Conservation (phyloP, 2,113 vertebrate species). For the Oreocharis arfaki region DNA sequence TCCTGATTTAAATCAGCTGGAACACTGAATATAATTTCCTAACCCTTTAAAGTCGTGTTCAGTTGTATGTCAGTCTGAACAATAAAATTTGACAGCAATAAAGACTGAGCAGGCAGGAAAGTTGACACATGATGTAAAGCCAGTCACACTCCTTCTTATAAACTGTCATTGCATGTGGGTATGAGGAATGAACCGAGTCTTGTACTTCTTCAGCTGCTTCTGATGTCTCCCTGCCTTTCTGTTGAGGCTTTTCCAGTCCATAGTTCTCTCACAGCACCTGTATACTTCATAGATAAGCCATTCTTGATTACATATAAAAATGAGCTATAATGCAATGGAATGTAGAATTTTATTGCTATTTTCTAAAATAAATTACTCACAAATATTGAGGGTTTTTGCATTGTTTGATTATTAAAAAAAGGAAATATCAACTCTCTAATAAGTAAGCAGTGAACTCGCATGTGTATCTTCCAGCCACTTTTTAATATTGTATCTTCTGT, state of each 20-base stretch:
- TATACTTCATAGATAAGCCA: neutral
- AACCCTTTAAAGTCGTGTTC: neutral
- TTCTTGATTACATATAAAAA: neutral
- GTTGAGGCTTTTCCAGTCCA: neutral
- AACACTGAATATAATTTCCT: neutral
- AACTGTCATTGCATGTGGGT: neutral
- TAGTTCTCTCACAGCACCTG: neutral
- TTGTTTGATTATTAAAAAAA: neutral
- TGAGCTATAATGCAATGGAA: neutral
- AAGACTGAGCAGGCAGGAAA: neutral
- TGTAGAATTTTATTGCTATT: neutral
- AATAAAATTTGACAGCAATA: conserved; percentile 16
- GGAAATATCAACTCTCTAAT: neutral
- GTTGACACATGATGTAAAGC: neutral
- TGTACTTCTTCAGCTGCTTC: neutral
- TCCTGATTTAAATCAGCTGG: neutral
- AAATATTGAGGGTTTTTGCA: neutral
- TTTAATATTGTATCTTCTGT: neutral
- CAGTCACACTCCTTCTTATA: neutral
- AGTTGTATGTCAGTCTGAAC: neutral
- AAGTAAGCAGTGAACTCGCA: neutral
- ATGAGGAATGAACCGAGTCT: neutral
- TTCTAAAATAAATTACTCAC: neutral
- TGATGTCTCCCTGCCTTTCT: neutral
- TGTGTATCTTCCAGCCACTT: neutral